Evolutionary conservation across 2,113 vertebrate species (phyloP), one percentile per base, ranked within the genome.

Genomic region (Hippocampus comes): DNA sequence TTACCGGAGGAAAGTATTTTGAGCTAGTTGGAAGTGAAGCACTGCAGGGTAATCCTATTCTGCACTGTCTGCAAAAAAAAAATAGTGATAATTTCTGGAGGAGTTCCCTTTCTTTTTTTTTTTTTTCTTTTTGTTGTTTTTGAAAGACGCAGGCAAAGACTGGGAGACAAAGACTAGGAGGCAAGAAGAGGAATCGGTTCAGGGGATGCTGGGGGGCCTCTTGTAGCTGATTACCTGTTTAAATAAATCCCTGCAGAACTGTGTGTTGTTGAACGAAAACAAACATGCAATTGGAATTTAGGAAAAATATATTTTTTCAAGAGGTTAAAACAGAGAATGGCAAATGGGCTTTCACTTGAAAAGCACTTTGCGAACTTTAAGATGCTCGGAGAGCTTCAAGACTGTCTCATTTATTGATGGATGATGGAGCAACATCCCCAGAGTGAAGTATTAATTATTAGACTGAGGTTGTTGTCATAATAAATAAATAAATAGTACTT

Each of bases 141-240:
- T 78, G 82, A 81, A 84, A 86, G 43, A 46, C 14, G 2, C 12
- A 46, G 12, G 43, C 11, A 46, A 12, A 46, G 67, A 73, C 84
- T 79, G 57, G 68, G 77, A 86, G 88, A 86, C 83, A 86, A 78
- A 46, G 67, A 73, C 84, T 79, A 51, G 68, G 77, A 86, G 88
- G 86, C 83, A 86, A 78, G 71, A 71, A 60, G 77, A 80, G 46
- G 73, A 79, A 68, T 74, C 72, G 82, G 73, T 84, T 85, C 55
- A 17, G 76, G 87, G 80, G 73, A 63, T 63, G 87, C 89, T 85
- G 23, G 53, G 34, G 59, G 87, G 89, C 82, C 64, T 86, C 84
- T 89, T 73, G 90, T 90, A 84, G 83, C 79, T 89, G 79, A 83
- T 91, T 91, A 90, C 91, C 89, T 90, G 82, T 89, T 91, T 88